Conservation (phyloP, 2,888 invertebrate species). For the Drosophila buzzatii region DNA sequence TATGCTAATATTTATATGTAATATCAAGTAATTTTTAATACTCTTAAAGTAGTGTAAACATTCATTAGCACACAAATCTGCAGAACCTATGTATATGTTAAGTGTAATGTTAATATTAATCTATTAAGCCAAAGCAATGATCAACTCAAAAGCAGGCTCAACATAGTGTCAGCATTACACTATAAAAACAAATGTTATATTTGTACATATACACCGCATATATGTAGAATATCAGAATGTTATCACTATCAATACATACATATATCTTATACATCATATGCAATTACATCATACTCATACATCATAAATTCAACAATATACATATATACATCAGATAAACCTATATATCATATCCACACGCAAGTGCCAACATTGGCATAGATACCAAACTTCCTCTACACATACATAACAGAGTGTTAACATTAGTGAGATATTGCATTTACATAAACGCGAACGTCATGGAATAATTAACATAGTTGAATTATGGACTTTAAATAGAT, state of each 20-base stretch:
- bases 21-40: too few relatives aligned
- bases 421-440: background rate
- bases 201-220: background rate
- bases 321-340: background rate
- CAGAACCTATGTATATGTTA: too few relatives aligned
- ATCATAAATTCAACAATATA: too few relatives aligned
- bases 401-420: conserved; percentile 2
- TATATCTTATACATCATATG: background rate
- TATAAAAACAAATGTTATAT: too few relatives aligned
- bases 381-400: background rate
- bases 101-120: too few relatives aligned
- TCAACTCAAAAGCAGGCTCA: too few relatives aligned
- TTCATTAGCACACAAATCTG: too few relatives aligned
- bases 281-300: background rate
- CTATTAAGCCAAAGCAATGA: too few relatives aligned
- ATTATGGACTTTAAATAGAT: conserved; percentile 2
- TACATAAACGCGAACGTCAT: background rate
- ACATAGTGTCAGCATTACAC: too few relatives aligned
- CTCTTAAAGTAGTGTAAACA: too few relatives aligned
- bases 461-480: conserved; percentile 2
- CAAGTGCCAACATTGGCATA: background rate
- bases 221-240: too few relatives aligned
- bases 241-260: background rate
- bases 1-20: too few relatives aligned
- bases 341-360: background rate